Conservation (phyloP, 2,113 vertebrate species). For the Microtus pennsylvanicus region DNA sequence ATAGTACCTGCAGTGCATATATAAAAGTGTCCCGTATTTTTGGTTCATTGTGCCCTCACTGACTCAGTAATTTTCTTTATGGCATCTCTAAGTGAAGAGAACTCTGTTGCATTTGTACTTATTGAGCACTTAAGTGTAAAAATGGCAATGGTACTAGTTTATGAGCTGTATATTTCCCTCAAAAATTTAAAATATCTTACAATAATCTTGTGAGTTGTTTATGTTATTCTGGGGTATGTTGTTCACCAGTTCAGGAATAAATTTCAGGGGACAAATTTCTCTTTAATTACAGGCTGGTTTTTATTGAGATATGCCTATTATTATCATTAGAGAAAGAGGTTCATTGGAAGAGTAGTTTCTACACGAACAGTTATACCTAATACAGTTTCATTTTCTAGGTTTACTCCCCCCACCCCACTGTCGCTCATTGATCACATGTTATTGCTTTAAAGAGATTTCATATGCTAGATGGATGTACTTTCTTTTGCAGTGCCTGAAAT, state of each 20-base stretch:
- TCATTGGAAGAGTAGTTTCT: conserved; percentile 43
- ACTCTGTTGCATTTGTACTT: conserved; percentile 20
- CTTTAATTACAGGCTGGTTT: not conserved
- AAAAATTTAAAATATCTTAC: conserved; percentile 48
- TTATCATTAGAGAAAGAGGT: conserved; percentile 21
- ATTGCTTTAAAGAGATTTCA: conserved; percentile 30
- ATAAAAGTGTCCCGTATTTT: not conserved
- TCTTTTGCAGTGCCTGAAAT: not conserved
- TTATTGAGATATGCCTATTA: conserved; percentile 28
- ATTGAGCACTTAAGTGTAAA: conserved; percentile 28
- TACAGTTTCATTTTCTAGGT: conserved; percentile 32
- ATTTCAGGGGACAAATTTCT: not conserved
- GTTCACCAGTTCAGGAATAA: conserved; percentile 21
- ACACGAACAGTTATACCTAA: conserved; percentile 16
- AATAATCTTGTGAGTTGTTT: not conserved
- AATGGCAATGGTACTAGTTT: conserved; percentile 7
- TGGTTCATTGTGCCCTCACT: not conserved
- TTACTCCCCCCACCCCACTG: not conserved
- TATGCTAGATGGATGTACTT: not conserved
- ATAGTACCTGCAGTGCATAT: conserved; percentile 1
- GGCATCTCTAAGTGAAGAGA: not conserved
- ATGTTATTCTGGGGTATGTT: not conserved
- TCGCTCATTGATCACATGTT: not conserved
- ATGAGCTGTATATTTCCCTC: not conserved
- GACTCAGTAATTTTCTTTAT: conserved; percentile 40